Conservation (phyloP, 2,888 invertebrate genomes). For the Trichogramma evanescens region DNA sequence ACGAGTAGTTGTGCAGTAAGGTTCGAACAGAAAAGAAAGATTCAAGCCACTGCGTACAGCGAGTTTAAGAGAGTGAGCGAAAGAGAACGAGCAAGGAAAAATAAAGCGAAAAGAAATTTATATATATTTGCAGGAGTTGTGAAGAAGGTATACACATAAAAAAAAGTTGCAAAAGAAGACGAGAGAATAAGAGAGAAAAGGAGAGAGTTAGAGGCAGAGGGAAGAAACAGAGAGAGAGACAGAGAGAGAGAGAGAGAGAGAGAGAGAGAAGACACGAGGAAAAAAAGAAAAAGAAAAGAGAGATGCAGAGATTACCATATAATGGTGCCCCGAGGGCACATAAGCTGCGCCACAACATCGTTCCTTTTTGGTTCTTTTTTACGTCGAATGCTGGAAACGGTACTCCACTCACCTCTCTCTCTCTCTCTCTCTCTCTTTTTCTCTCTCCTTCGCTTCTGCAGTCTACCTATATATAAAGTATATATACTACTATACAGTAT, state of each 20-base stretch:
- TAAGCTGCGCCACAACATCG: constrained; percentile 45
- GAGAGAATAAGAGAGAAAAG: constrained; percentile 22
- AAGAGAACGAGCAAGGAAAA: no score
- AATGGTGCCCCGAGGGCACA: constrained; percentile 46
- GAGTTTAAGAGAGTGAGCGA: no score
- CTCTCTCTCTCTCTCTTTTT: constrained; percentile 22
- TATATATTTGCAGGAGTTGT: no score
- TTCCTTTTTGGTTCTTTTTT: constrained; percentile 43
- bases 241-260: constrained; percentile 15
- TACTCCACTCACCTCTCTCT: constrained; percentile 27
- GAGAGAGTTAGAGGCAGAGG: constrained; percentile 20
- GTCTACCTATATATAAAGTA: no score
- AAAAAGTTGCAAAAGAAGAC: constrained; percentile 19
- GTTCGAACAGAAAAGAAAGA: constrained; percentile 1
- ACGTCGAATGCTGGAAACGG: constrained; percentile 38
- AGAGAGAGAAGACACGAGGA: constrained; percentile 13
- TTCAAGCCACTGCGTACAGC: constrained; percentile 7
- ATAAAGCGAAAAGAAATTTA: no score
- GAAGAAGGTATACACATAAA: not conserved
- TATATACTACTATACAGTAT: not conserved
- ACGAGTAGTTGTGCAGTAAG: constrained; percentile 29
- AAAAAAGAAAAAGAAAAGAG: constrained; percentile 27
- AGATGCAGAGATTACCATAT: constrained; percentile 46
- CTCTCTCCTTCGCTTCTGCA: not conserved
- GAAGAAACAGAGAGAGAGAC: constrained; percentile 21